These are phyloP conservation scores for Nothoprocta perdicaria DNA, from an alignment of 2,113 vertebrate species.

Conservation along the genomic window DNA sequence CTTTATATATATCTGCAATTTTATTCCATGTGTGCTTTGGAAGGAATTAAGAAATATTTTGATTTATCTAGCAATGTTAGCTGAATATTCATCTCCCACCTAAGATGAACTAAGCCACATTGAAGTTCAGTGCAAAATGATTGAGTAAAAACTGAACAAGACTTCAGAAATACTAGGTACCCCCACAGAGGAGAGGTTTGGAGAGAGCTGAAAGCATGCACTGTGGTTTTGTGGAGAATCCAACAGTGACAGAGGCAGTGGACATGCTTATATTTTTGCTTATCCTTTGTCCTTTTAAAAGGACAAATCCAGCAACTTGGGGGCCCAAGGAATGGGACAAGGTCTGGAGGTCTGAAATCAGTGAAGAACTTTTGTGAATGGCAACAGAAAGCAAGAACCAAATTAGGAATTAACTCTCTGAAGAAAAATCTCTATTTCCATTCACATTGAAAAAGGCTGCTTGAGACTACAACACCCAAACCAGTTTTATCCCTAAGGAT, in stretches of 20 bases:
- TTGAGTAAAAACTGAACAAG: neutral
- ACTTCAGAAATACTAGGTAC: neutral
- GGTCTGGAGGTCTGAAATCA: neutral
- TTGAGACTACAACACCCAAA: neutral
- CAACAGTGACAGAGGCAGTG: neutral
- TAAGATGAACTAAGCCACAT: neutral
- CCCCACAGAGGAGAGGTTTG: neutral
- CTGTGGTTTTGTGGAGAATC: neutral
- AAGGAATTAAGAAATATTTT: neutral
- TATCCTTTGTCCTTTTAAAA: neutral
- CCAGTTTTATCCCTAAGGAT: neutral
- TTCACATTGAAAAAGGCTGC: neutral
- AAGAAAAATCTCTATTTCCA: neutral
- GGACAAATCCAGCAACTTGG: neutral
- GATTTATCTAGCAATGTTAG: neutral
- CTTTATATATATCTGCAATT: conserved; percentile 17
- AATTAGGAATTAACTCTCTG: neutral
- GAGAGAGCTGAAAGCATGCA: neutral
- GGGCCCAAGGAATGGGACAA: neutral
- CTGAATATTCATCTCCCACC: neutral
- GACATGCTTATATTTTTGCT: neutral
- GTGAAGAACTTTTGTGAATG: neutral
- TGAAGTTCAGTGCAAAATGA: neutral
- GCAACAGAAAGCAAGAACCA: neutral
- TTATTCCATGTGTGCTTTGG: neutral